Evolutionary conservation across 37 sponge, comb jelly and placozoan species (phyloP).

Genomic region (Crambe crambe): DNA sequence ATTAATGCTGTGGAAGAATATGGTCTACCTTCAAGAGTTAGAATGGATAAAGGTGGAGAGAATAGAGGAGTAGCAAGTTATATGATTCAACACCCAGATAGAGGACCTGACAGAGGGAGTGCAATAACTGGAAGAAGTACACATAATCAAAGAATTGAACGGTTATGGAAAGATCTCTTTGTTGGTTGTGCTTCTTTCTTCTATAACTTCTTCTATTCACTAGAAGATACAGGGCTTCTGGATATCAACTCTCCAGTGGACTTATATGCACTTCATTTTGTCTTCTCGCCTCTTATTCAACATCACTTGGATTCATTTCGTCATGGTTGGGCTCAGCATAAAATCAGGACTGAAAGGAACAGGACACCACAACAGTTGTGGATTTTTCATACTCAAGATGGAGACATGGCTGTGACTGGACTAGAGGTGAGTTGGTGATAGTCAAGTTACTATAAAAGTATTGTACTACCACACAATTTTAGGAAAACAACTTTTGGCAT

Average conservation of each 20-base stretch:
- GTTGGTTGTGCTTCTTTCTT: slow-evolving; percentile 47
- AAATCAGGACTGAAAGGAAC: slow-evolving; percentile 25
- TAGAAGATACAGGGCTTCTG: slow-evolving; percentile 51
- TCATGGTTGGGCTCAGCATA: slow-evolving; percentile 44
- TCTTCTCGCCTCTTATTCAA: slow-evolving; percentile 42
- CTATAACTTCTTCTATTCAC: too few species aligned
- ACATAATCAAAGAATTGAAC: slow-evolving; percentile 80
- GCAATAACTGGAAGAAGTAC: slow-evolving; percentile 57
- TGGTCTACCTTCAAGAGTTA: slow-evolving; percentile 68
- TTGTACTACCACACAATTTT: too few species aligned
- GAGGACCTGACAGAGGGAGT: slow-evolving; percentile 65
- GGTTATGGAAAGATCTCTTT: slow-evolving; percentile 69
- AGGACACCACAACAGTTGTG: slow-evolving; percentile 13
- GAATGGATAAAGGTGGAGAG: slow-evolving; percentile 71
- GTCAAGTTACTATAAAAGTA: too few species aligned
- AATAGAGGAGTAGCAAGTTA: slow-evolving; percentile 53
- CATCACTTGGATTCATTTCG: slow-evolving; percentile 35
- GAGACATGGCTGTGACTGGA: too few species aligned
- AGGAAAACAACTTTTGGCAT: too few species aligned
- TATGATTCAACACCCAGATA: slow-evolving; percentile 66
- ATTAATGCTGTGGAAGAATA: slow-evolving; percentile 35
- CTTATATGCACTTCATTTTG: slow-evolving; percentile 60
- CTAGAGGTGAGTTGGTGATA: too few species aligned
- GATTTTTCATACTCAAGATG: too few species aligned
- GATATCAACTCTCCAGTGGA: slow-evolving; percentile 22